These are phyloP conservation scores for Luperina testacea DNA, from an alignment of 2,888 invertebrate genomes.

Conservation along the genomic window DNA sequence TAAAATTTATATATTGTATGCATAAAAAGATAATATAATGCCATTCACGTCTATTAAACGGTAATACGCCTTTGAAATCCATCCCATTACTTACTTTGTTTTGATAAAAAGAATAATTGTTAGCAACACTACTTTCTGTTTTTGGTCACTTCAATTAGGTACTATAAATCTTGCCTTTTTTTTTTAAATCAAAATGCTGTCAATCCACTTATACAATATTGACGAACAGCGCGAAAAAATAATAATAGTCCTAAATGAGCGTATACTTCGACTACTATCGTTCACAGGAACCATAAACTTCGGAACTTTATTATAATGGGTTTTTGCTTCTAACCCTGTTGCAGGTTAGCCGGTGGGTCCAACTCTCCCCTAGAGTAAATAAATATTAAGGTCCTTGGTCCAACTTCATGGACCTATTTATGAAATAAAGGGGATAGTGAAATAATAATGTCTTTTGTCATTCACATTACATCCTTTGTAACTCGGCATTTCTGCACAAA, in stretches of 20 bases:
- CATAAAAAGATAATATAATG: not conserved
- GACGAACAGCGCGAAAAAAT: not conserved
- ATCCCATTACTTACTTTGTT: not conserved
- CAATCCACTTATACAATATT: not conserved
- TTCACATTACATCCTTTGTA: not conserved
- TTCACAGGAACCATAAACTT: not conserved
- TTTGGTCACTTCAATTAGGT: not conserved
- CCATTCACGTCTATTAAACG: not conserved
- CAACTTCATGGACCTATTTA: not conserved
- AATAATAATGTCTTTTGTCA: not conserved
- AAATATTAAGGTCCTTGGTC: no score
- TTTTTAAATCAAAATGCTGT: not conserved
- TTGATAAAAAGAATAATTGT: not conserved
- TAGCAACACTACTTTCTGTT: not conserved
- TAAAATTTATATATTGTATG: not conserved
- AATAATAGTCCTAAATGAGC: not conserved
- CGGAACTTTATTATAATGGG: not conserved
- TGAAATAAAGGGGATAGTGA: not conserved
- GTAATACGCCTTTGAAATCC: not conserved
- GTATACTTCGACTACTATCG: not conserved
- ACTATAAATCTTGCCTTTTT: no score
- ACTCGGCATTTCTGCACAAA: not conserved
- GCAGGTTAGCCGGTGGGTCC: not conserved
- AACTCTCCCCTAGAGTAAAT: not conserved
- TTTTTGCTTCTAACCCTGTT: slow-evolving; percentile 2